A percentile compares a stretch with the other conserved stretches of the same genome.
Evolutionary conservation across 1,140 invertebrate species (phyloP).

Genomic region (Drosophila nasuta): DNA sequence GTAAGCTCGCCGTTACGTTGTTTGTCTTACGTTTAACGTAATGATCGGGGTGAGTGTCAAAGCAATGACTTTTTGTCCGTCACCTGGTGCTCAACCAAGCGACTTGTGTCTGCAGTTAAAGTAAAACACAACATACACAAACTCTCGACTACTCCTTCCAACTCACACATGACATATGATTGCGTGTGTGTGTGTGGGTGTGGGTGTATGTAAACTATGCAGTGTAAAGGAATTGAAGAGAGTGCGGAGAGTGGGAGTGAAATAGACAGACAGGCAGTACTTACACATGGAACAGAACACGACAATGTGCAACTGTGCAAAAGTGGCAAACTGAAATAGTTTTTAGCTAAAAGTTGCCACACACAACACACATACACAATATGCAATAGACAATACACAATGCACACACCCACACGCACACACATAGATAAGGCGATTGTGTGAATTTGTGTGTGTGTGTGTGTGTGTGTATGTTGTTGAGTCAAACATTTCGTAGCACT

Average conservation of each 20-base stretch:
- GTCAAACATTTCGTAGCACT: conserved; percentile 4
- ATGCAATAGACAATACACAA: conserved; percentile 6
- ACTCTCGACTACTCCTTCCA: background rate
- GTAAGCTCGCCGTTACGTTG: background rate
- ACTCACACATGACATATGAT: background rate
- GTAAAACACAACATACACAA: background rate
- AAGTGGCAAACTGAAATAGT: conserved; percentile 33
- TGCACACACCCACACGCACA: background rate
- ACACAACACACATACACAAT: conserved; percentile 5
- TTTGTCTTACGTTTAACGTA: conserved; percentile 1
- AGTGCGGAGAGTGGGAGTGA: background rate
- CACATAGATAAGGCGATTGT: conserved; percentile 10
- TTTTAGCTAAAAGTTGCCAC: conserved; percentile 31
- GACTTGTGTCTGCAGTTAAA: conserved; percentile 1
- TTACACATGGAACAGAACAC: conserved; percentile 7
- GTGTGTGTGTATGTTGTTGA: background rate
- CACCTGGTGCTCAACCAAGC: background rate
- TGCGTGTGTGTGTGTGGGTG: background rate
- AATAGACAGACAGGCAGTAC: conserved; percentile 4
- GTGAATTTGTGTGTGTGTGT: background rate
- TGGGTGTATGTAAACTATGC: conserved; percentile 1
- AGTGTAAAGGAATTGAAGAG: background rate
- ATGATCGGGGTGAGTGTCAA: background rate
- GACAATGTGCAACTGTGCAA: conserved; percentile 29
- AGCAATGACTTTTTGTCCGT: conserved; percentile 2